Percentiles rank a stretch among this genome's conserved stretches.
These are phyloP conservation scores for Gryllus longicercus DNA, from an alignment of 2,888 invertebrate genomes.

Conservation along the genomic window DNA sequence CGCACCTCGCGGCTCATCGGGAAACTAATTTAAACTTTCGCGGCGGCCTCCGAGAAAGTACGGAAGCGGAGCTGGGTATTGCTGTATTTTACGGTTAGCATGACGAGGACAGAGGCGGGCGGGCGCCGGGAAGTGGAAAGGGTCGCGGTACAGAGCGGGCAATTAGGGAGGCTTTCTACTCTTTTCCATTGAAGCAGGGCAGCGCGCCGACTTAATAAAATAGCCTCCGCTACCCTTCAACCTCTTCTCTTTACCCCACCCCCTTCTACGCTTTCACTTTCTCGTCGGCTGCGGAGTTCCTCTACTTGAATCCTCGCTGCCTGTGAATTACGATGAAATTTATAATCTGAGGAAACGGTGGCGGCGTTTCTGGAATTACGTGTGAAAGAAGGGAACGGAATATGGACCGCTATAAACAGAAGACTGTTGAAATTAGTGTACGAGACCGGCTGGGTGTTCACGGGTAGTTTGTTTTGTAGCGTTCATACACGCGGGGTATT, in stretches of 20 bases:
- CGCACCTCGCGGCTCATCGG: slow-evolving; percentile 31
- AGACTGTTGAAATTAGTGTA: no score
- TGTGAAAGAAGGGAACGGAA: no score
- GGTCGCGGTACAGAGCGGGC: neutral
- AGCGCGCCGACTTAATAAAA: slow-evolving; percentile 6
- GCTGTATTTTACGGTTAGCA: slow-evolving; percentile 27
- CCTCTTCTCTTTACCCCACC: neutral
- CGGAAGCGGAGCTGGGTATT: neutral
- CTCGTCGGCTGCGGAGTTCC: neutral
- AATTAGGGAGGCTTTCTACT: neutral
- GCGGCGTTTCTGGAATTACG: no score
- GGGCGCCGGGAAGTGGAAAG: neutral
- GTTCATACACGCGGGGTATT: no score
- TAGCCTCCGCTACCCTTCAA: neutral
- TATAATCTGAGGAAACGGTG: slow-evolving; percentile 17
- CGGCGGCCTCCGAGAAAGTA: neutral
- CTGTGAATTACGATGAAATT: neutral
- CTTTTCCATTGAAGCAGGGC: neutral
- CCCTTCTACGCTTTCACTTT: neutral
- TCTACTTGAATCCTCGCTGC: neutral
- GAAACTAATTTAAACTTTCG: slow-evolving; percentile 35
- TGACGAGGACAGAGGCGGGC: slow-evolving; percentile 19
- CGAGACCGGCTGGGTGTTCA: no score
- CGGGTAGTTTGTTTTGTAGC: no score
- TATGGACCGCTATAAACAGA: no score